Conservation (phyloP, 2,797 vertebrate genomes). For the Octomys mimax region DNA sequence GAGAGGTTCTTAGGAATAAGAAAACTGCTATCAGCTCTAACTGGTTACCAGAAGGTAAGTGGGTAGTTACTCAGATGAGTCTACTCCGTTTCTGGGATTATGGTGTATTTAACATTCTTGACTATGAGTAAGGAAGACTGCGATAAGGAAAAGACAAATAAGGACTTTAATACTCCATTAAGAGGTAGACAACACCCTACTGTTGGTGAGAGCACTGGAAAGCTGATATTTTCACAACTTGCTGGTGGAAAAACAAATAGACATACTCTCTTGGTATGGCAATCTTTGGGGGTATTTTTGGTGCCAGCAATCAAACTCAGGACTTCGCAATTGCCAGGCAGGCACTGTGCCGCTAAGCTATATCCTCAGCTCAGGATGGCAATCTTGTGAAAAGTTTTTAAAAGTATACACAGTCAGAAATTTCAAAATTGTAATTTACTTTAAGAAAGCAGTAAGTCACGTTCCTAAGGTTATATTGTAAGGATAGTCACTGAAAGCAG, state of each 20-base stretch:
- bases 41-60: not conserved
- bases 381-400: not conserved
- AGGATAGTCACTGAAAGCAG: not conserved
- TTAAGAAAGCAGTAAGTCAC: conserved; percentile 32
- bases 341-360: no score
- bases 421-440: conserved; percentile 27
- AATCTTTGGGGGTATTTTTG: not conserved
- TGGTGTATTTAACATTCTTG: conserved; percentile 12
- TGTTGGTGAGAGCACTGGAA: not conserved
- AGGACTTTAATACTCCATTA: not conserved
- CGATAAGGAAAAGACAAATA: conserved; percentile 37
- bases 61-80: not conserved
- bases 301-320: no score
- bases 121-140: conserved; percentile 11
- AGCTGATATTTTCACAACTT: not conserved
- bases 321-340: no score
- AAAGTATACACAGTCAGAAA: conserved; percentile 33
- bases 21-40: conserved; percentile 60
- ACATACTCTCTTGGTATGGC: not conserved
- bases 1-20: conserved; percentile 90
- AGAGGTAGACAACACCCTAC: not conserved
- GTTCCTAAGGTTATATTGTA: not conserved
- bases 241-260: conserved; percentile 12
- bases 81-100: conserved; percentile 35
- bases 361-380: not conserved